These are phyloP conservation scores for Tetraneura akinire DNA, from an alignment of 1,140 invertebrate genomes.

Conservation along the genomic window DNA sequence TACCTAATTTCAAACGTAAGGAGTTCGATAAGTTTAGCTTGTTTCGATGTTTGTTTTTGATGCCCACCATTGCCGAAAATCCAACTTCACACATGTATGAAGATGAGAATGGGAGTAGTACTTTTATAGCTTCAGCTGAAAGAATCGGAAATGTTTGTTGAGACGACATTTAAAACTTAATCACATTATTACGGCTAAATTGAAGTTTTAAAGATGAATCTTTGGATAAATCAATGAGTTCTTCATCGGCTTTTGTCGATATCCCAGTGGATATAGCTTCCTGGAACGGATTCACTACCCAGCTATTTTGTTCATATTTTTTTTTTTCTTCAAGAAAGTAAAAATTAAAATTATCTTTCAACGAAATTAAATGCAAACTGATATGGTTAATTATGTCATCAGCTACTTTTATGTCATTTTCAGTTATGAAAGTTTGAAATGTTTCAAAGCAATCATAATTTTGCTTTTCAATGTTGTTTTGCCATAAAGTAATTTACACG, in stretches of 20 bases:
- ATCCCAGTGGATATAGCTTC: no score
- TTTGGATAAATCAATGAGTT: no score
- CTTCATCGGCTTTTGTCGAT: no score
- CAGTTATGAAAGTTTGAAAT: constrained; percentile 9
- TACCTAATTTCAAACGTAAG: constrained; percentile 19
- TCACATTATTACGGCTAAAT: not conserved
- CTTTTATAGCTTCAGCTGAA: no score
- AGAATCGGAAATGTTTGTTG: no score
- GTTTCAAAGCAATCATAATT: constrained; percentile 8
- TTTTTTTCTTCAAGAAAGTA: not conserved
- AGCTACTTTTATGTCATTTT: constrained; percentile 9
- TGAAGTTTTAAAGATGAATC: no score
- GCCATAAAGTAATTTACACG: no score
- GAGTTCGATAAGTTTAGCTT: not conserved
- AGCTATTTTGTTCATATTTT: not conserved
- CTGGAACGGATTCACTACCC: not conserved
- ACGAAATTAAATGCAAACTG: not conserved
- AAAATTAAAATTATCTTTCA: constrained; percentile 8
- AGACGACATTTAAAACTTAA: not conserved
- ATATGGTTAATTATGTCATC: not conserved
- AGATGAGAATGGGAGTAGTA: no score
- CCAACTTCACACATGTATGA: no score
- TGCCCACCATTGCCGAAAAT: no score
- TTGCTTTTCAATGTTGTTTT: constrained; percentile 11
- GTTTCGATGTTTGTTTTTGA: no score